These are phyloP conservation scores for Clivina fossor DNA, from an alignment of 2,888 invertebrate genomes.

Conservation along the genomic window DNA sequence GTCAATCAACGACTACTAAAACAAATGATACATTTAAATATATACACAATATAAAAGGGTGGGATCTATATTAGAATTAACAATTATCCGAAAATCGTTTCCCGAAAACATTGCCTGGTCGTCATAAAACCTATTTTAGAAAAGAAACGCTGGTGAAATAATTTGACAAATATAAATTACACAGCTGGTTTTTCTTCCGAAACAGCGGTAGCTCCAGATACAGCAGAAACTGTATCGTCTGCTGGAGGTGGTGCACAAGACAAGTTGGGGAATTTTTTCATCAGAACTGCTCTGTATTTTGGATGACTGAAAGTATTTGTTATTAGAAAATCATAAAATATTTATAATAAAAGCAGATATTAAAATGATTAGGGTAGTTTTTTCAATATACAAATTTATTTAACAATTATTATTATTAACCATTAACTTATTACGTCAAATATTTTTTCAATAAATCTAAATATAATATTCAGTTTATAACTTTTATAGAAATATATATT, in stretches of 20 bases:
- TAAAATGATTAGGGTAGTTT: no score
- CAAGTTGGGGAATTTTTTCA: slow-evolving; percentile 76
- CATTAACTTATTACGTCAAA: no score
- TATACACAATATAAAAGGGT: slow-evolving; percentile 21
- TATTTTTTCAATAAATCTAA: no score
- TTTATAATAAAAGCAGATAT: no score
- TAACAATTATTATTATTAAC: no score
- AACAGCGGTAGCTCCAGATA: slow-evolving; percentile 68
- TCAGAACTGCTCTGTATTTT: slow-evolving; percentile 74
- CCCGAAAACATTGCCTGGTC: slow-evolving; percentile 20
- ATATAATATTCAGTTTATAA: no score
- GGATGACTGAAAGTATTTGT: no score
- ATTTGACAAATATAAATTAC: slow-evolving; percentile 48
- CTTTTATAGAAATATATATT: no score
- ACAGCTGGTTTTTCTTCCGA: slow-evolving; percentile 66
- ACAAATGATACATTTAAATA: slow-evolving; percentile 12
- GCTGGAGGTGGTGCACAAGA: slow-evolving; percentile 62
- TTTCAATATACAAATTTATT: no score
- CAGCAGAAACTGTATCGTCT: slow-evolving; percentile 66
- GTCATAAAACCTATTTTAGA: background rate
- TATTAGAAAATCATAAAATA: no score
- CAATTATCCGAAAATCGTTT: slow-evolving; percentile 20
- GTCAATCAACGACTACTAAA: slow-evolving; percentile 23
- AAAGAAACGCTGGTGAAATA: slow-evolving; percentile 1
- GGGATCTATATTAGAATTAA: no score